These are phyloP conservation scores for Brevimyrus niger DNA, from an alignment of 2,113 vertebrate genomes.

Conservation along the genomic window DNA sequence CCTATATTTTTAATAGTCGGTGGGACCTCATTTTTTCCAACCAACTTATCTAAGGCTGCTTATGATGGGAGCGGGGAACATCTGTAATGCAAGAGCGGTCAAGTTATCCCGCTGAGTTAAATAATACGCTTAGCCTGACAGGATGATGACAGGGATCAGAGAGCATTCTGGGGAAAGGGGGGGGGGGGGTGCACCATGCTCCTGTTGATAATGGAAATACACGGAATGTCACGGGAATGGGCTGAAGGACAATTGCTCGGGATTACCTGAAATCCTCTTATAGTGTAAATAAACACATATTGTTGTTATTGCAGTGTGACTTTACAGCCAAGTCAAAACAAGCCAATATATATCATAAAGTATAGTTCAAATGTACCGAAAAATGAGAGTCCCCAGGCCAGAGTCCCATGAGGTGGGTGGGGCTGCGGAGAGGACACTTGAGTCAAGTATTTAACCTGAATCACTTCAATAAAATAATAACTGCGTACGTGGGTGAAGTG, in stretches of 20 bases:
- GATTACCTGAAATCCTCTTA: not conserved
- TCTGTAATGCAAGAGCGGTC: constrained; percentile 8
- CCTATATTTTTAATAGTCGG: not conserved
- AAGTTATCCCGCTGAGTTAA: not conserved
- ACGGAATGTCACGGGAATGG: not conserved
- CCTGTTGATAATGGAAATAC: not conserved
- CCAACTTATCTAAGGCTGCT: not conserved
- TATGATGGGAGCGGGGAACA: not conserved
- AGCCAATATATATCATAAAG: not conserved
- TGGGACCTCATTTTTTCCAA: not conserved
- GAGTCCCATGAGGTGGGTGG: not conserved
- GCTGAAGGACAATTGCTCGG: not conserved
- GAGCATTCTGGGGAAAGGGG: not conserved
- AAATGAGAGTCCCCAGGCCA: not conserved
- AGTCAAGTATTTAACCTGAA: not conserved
- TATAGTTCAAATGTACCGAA: not conserved
- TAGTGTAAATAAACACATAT: not conserved
- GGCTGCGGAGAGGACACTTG: not conserved
- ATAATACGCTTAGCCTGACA: constrained; percentile 22
- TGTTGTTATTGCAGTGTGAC: not conserved
- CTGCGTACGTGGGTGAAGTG: not conserved
- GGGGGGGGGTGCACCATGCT: not conserved
- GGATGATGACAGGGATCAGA: constrained; percentile 6
- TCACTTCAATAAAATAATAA: not conserved
- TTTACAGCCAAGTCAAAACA: not conserved